Base-by-base conservation (phyloP, 1,140 invertebrate species). In the Thaumatotibia leucotreta region DNA sequence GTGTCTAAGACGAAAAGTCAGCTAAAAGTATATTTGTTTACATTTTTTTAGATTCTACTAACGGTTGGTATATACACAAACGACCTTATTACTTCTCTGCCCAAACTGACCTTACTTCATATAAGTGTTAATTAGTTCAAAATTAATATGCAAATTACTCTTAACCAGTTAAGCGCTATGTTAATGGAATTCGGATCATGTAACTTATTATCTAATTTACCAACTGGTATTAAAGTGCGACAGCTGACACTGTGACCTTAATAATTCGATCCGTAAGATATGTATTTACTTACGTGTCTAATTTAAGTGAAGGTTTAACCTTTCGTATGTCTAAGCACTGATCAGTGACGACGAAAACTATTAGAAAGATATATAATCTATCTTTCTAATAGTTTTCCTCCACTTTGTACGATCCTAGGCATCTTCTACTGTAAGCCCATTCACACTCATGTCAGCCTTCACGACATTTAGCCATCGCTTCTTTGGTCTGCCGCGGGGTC, bases 171-270 rank as follows among this genome's bases (percentile, higher is more conserved):
- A 54, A 54, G 10, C 50, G 2, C 20, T 17, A 20, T 20, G 5
- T 45, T 20, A 45, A 45, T 8, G 27, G 27, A 14, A 58, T 58
- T 58, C 52, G 24, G 52, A 58, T 58, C 52, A 58, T 31, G 52
- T 58, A 58, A 58, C 52, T 58, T 29, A 58, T 58, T 58, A 58
- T 58, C 27, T 58, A 58, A 58, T 58, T 58, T 31, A 58, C 24
- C 0, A 6, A 27, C n/a, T 29, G 11, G 50, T 52, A 27, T 52
- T 52, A 52, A 52, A 52, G 39, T 45, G n/a, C 35, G n/a, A 39
- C 39, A 39, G 2, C 20, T 45, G 17, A 20, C 39, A 45, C 20
- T 45, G 39, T 45, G 17, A 45, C 39, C 39, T 45, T 45, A 45
- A 33, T 33, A 33, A 45, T 45, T 5, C 20, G 17, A 45, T 45